Percentiles rank a stretch among this genome's conserved stretches.
These are phyloP conservation scores for Acanthornis magna DNA, from an alignment of 2,797 vertebrate species.

Conservation along the genomic window DNA sequence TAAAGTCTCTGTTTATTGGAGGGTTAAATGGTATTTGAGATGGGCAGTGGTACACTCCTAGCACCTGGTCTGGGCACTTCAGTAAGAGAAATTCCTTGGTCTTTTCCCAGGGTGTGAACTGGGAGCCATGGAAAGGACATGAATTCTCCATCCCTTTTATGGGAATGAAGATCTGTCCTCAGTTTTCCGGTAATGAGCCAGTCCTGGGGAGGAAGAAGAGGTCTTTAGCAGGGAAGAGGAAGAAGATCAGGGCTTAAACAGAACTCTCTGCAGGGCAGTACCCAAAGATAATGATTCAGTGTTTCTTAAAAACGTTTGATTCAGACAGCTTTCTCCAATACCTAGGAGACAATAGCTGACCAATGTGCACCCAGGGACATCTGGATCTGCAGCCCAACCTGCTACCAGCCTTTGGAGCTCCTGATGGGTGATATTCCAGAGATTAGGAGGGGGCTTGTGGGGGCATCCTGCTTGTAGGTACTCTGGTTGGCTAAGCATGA, in stretches of 20 bases:
- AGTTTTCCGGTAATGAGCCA: conserved; percentile 47
- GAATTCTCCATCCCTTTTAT: conserved; percentile 86
- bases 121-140: conserved; percentile 92
- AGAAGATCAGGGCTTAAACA: conserved; percentile 45
- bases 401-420: not conserved
- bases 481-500: not conserved
- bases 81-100: not conserved
- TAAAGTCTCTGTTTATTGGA: not conserved
- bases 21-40: not conserved
- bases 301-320: not conserved
- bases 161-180: conserved; percentile 86
- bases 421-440: not conserved
- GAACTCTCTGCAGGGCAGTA: not conserved
- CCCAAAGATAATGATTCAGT: not conserved
- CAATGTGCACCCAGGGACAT: not conserved
- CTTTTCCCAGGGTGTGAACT: conserved; percentile 84
- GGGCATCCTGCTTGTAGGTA: not conserved
- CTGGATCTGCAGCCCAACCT: not conserved
- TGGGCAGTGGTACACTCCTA: not conserved
- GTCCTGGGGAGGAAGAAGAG: conserved; percentile 74
- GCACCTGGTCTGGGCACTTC: not conserved
- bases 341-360: not conserved
- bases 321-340: not conserved
- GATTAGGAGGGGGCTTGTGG: not conserved
- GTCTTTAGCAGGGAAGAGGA: conserved; percentile 64